Evolutionary conservation across 2,888 invertebrate genomes (phyloP), one percentile per base, ranked within the genome.

Genomic region (Galerucella pusilla): DNA sequence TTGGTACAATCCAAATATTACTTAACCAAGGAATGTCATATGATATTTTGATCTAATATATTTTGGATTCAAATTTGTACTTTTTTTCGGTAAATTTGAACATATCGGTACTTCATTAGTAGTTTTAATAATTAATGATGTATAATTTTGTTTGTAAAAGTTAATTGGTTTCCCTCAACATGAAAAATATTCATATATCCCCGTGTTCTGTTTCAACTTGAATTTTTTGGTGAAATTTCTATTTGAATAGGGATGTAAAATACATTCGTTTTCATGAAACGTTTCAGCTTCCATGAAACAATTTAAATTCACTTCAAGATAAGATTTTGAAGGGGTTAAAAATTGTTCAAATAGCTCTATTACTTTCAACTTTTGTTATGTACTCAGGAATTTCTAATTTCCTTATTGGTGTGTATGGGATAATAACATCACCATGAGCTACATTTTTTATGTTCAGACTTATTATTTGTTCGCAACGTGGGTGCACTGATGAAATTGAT

Each of bases 381-480:
- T 28, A 61, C 25, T 61, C 12, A 7, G 61, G 28, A 25, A 61
- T 61, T 61, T 61, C 28, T 61, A 61, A 25, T 25, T 61, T 35
- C 10, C 28, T 12, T 16, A 25, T 61, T 28, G 28, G 14, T 25
- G 61, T 61, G 16, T 61, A 61, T 25, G 61, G 61, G 14, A 61
- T 61, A 12, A 61, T 14, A 35, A 28, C 28, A 28, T 28, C 20
- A n/a, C n/a, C n/a, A 28, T 61, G 5, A 16, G 12, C 11, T 12
- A 28, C 61, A 25, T 35, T 35, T n/a, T 61, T 20, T 16, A 61
- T 1, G 4, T 61, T 61, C 16, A 61, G 9, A n/a, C 9, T 25
- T n/a, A 61, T 61, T 61, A 25, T 61, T 61, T 61, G 61, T 20
- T 61, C 61, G n/a, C 28, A 28, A 28, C 61, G 25, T 1, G 61